Conservation (phyloP, 1,140 invertebrate genomes). For the Aphelenchoides fujianensis region DNA sequence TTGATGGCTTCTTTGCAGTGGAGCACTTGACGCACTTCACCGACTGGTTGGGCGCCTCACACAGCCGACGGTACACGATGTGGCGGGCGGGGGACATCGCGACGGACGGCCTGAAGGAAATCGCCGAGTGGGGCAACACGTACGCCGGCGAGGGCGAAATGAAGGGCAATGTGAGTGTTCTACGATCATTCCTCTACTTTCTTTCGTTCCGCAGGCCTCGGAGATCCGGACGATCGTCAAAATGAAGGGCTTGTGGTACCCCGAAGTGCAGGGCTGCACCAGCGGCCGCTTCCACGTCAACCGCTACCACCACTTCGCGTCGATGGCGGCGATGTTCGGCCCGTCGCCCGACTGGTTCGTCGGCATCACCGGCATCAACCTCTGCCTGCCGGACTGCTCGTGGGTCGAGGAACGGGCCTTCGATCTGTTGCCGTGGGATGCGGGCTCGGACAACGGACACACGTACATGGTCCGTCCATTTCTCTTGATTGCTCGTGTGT, state of each 20-base stretch:
- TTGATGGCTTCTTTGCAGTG: constrained; percentile 62
- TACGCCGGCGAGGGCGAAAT: constrained; percentile 85
- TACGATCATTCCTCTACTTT: constrained; percentile 3
- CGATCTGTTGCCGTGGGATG: constrained; percentile 88
- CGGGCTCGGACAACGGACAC: constrained; percentile 87
- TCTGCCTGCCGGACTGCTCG: constrained; percentile 81
- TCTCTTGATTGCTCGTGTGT: constrained; percentile 4
- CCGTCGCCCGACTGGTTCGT: constrained; percentile 94
- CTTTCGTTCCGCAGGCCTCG: constrained; percentile 74
- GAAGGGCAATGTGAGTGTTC: constrained; percentile 69
- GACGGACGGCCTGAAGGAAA: constrained; percentile 83
- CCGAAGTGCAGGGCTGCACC: constrained; percentile 80
- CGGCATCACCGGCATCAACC: constrained; percentile 78
- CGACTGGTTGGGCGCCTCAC: constrained; percentile 91
- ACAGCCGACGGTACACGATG: constrained; percentile 80
- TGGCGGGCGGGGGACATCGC: constrained; percentile 88
- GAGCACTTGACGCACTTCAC: constrained; percentile 94
- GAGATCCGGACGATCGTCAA: constrained; percentile 88
- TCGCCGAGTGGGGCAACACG: constrained; percentile 89
- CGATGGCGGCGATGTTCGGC: constrained; percentile 86
- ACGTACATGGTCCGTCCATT: constrained; percentile 75
- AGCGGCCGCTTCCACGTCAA: constrained; percentile 74
- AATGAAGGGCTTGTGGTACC: constrained; percentile 86
- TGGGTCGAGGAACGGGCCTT: constrained; percentile 77
- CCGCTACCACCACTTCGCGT: constrained; percentile 79